These are phyloP conservation scores for Coreoperca whiteheadi DNA, from an alignment of 2,113 vertebrate genomes.

Conservation along the genomic window DNA sequence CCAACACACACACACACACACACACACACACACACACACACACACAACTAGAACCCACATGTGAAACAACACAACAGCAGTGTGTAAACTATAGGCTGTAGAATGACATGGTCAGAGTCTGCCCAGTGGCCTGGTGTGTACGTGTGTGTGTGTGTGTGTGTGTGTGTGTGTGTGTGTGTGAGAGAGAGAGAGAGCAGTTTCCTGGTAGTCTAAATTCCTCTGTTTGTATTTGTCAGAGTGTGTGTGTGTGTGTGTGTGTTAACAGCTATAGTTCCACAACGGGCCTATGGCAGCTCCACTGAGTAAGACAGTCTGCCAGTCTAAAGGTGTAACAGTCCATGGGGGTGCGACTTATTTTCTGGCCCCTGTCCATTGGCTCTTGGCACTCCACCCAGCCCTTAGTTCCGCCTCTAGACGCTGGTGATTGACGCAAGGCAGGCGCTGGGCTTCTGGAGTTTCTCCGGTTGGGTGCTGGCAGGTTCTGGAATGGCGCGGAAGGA, in stretches of 20 bases:
- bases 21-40: constrained; percentile 18
- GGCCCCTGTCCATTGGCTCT: constrained; percentile 4
- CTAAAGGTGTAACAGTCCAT: constrained; percentile 65
- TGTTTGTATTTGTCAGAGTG: constrained; percentile 13
- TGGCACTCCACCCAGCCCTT: background rate
- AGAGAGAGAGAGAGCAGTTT: constrained; percentile 31
- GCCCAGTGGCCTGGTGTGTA: constrained; percentile 56
- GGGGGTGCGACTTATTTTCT: constrained; percentile 21
- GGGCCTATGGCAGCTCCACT: constrained; percentile 51
- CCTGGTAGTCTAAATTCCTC: constrained; percentile 42
- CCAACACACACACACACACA: constrained; percentile 15
- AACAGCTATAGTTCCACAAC: constrained; percentile 59
- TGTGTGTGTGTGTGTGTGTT: constrained; percentile 30
- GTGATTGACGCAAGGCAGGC: constrained; percentile 97
- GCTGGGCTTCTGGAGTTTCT: constrained; percentile 95
- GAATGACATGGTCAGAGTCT: constrained; percentile 60
- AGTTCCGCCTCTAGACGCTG: constrained; percentile 87
- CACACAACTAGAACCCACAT: constrained; percentile 14
- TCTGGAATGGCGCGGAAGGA: constrained; percentile 92
- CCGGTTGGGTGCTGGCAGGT: constrained; percentile 88
- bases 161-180: constrained; percentile 22
- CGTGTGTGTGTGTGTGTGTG: constrained; percentile 22
- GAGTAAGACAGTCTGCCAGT: constrained; percentile 46
- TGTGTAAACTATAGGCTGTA: constrained; percentile 70
- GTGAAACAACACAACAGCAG: constrained; percentile 65